Conservation (phyloP, 2,797 vertebrate genomes). For the Paedocypris micromegethes region DNA sequence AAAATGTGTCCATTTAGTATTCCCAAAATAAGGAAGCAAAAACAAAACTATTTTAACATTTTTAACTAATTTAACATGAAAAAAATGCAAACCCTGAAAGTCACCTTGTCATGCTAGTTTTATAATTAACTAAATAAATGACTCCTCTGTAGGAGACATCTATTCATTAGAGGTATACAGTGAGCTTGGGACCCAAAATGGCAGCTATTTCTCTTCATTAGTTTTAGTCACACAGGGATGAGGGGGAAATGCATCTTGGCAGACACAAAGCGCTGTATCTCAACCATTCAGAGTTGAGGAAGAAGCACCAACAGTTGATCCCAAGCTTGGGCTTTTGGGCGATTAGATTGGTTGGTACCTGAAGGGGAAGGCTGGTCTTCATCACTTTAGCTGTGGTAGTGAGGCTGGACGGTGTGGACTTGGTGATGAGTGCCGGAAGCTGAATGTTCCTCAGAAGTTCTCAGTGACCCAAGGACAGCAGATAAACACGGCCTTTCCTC, state of each 20-base stretch:
- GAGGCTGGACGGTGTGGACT: slow-evolving; percentile 38
- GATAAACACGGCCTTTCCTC: slow-evolving; percentile 56
- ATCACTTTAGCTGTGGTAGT: slow-evolving; percentile 58
- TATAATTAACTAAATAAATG: slow-evolving; percentile 36
- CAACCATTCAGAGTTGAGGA: slow-evolving; percentile 4
- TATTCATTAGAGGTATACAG: slow-evolving; percentile 23
- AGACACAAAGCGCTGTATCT: slow-evolving; percentile 6
- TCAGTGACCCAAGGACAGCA: slow-evolving; percentile 55
- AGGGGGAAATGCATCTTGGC: slow-evolving; percentile 6
- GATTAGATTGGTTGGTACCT: slow-evolving; percentile 54
- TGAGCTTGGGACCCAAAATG: slow-evolving; percentile 36
- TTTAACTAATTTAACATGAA: background rate
- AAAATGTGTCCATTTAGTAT: no score
- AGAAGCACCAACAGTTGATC: background rate
- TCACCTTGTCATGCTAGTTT: slow-evolving; percentile 4
- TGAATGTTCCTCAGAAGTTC: slow-evolving; percentile 59
- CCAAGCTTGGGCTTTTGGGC: slow-evolving; percentile 2
- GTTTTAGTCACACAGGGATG: slow-evolving; percentile 16
- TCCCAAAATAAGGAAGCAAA: no score
- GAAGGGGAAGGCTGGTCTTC: slow-evolving; percentile 59
- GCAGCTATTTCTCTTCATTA: slow-evolving; percentile 40
- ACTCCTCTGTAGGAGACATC: slow-evolving; percentile 6
- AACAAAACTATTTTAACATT: background rate
- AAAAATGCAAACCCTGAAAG: slow-evolving; percentile 2
- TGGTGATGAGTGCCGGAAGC: slow-evolving; percentile 41